Percentiles rank a stretch among this genome's conserved stretches.
These are phyloP conservation scores for Pangasius djambal DNA, from an alignment of 2,797 vertebrate genomes.

Conservation along the genomic window DNA sequence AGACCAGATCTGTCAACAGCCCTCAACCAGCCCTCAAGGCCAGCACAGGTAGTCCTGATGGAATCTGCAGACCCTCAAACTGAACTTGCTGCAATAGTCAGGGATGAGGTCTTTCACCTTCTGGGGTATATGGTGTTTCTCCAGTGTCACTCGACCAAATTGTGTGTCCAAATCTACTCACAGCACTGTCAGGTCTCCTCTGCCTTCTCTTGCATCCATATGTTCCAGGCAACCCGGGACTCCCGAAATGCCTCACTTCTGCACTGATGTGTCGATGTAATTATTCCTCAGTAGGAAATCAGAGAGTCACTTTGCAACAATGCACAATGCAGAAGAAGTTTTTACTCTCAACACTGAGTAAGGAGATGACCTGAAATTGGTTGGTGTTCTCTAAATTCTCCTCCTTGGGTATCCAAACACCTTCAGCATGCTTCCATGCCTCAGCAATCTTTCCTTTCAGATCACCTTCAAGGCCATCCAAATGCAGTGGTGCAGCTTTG, in stretches of 20 bases:
- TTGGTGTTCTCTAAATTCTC: not conserved
- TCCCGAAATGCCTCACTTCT: not conserved
- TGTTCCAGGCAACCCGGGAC: not conserved
- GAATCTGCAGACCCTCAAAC: not conserved
- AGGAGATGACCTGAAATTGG: not conserved
- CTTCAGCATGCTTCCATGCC: not conserved
- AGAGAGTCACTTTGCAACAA: not conserved
- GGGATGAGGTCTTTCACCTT: constrained; percentile 2
- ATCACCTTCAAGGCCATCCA: not conserved
- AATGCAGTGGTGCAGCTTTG: not conserved
- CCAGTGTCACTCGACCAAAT: not conserved
- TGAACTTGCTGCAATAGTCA: constrained; percentile 5
- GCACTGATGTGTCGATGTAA: not conserved
- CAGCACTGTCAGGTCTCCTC: not conserved
- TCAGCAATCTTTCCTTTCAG: not conserved
- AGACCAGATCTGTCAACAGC: no score
- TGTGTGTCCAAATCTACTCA: constrained; percentile 42
- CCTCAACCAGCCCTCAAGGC: no score
- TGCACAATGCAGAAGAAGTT: not conserved
- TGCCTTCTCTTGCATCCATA: not conserved
- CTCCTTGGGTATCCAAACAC: not conserved
- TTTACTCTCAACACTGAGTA: not conserved
- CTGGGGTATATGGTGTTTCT: not conserved
- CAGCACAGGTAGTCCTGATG: no score
- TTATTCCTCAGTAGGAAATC: not conserved